Evolutionary conservation across 2,113 vertebrate species (phyloP).

Genomic region (Trachemys scripta): DNA sequence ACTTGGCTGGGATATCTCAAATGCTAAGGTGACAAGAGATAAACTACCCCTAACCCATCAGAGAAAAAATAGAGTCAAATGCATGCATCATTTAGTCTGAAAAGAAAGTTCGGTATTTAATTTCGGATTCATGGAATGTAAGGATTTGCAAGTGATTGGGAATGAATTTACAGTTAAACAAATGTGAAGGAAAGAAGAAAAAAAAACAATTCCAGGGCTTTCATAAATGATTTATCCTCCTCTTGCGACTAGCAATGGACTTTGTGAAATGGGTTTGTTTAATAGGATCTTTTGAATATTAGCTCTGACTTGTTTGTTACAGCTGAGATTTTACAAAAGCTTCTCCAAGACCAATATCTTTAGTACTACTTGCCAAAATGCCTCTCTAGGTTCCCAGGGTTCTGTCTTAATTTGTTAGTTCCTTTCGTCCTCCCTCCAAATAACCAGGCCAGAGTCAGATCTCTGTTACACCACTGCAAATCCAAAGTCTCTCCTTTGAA

Average conservation of each 20-base stretch:
- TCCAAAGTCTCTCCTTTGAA: slow-evolving; percentile 3
- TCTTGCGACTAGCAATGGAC: neutral
- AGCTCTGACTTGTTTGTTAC: neutral
- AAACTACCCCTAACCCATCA: neutral
- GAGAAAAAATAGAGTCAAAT: slow-evolving; percentile 13
- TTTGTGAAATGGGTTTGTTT: neutral
- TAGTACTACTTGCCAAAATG: neutral
- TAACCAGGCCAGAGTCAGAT: neutral
- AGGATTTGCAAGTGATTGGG: neutral
- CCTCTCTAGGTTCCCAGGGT: neutral
- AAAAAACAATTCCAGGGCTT: neutral
- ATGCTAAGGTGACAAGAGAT: neutral
- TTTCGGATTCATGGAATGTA: neutral
- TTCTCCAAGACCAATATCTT: neutral
- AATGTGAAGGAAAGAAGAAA: slow-evolving; percentile 3
- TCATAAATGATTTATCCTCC: neutral
- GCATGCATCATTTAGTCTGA: neutral
- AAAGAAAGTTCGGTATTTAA: neutral
- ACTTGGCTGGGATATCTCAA: neutral
- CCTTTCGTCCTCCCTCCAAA: neutral
- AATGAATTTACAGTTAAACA: neutral
- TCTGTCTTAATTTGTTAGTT: neutral
- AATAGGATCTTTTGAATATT: slow-evolving; percentile 28
- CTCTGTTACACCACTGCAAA: slow-evolving; percentile 4
- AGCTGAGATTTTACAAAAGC: slow-evolving; percentile 34